Conservation (phyloP, 2,113 vertebrate genomes). For the Micronycteris hirsuta region DNA sequence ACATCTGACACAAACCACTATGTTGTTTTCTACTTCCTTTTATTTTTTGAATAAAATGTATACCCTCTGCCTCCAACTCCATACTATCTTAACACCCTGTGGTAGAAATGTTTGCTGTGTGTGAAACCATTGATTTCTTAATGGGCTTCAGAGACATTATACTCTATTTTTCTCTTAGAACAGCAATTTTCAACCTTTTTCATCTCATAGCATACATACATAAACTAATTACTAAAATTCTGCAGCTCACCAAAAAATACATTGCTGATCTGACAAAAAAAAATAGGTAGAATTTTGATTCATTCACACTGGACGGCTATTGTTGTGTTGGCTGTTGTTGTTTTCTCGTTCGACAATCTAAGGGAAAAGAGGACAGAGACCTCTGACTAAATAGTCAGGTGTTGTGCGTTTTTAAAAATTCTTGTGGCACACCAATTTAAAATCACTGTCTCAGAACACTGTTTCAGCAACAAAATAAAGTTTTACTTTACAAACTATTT, state of each 20-base stretch:
- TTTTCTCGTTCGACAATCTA: neutral
- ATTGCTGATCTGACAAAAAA: neutral
- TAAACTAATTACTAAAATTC: neutral
- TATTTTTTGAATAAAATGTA: neutral
- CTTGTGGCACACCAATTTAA: neutral
- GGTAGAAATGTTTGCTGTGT: neutral
- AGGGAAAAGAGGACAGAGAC: neutral
- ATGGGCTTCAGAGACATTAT: neutral
- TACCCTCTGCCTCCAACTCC: neutral
- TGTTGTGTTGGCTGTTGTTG: neutral
- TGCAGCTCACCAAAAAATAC: neutral
- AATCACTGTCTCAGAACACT: neutral
- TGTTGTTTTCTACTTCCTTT: neutral
- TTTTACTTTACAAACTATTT: neutral
- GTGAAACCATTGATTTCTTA: neutral
- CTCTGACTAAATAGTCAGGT: neutral
- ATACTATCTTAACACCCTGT: neutral
- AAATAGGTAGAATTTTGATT: neutral
- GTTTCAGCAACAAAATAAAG: neutral
- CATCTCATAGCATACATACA: neutral
- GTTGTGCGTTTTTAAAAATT: neutral
- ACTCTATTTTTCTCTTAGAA: neutral
- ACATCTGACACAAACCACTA: neutral
- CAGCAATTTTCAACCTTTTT: neutral
- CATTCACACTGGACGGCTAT: neutral